Base-by-base conservation (phyloP, 1,140 invertebrate species). In the Brachionus plicatilis region DNA sequence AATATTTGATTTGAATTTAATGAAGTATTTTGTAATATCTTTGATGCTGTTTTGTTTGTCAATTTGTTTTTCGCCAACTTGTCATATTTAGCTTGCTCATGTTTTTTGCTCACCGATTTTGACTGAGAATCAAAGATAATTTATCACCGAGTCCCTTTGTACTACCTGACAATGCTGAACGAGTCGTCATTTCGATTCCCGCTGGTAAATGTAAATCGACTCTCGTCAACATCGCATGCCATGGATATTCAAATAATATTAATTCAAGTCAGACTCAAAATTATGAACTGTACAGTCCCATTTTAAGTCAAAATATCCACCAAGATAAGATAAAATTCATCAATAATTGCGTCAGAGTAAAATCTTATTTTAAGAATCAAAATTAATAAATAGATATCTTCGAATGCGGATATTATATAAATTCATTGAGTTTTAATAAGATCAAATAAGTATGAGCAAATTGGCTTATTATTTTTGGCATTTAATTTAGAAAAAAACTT, bases 1-100 rank as follows among this genome's bases (percentile, higher is more conserved):
- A 41, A 43, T 72, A 43, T 72, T 72, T 72, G 68, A 72, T 72
- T 72, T 72, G 27, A 33, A 68, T 68, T 68, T 68, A 33, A 41
- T 68, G 66, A 68, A 33, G 33, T 33, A 68, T 68, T 33, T 68
- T n/a, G 27, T 68, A 68, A 68, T 33, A 33, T 33, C 27, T 68
- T 68, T 29, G 33, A 68, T 68, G 12, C 33, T 68, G 14, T 68
- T 68, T 33, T 68, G 53, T 60, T 60, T 60, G 53, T 60, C 53
- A 60, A 60, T 60, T 60, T 53, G 17, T 3, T 60, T 60, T 60
- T 60, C 20, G 53, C 53, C 53, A 60, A 60, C 53, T 60, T 60
- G 53, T 60, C 53, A 60, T 27, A 60, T 60, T 60, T 60, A 60
- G n/a, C 20, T 60, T 24, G 17, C 20, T 60, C 20, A 24, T 60